These are phyloP conservation scores for Campoletis raptor DNA, from an alignment of 2,888 invertebrate species.

Conservation along the genomic window DNA sequence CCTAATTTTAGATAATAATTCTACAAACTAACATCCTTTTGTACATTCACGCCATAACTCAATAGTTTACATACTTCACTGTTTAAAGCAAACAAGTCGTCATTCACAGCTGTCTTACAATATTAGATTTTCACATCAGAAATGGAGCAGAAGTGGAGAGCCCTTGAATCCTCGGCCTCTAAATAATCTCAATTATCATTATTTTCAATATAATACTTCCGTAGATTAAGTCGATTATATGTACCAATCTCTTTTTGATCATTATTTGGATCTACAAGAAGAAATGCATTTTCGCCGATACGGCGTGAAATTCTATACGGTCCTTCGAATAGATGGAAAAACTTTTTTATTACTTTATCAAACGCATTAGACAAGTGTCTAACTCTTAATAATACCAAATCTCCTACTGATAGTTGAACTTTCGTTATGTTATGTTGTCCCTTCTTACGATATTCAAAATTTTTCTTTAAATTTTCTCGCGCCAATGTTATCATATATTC, in stretches of 20 bases:
- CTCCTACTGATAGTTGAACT: neutral
- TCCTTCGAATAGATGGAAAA: slow-evolving; percentile 34
- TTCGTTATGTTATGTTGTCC: neutral
- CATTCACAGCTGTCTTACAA: too few species aligned
- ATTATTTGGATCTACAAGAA: slow-evolving; percentile 3
- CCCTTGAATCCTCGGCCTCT: too few species aligned
- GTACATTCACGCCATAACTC: too few species aligned
- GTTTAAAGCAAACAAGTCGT: too few species aligned
- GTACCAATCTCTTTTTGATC: slow-evolving; percentile 13
- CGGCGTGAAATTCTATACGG: slow-evolving; percentile 5
- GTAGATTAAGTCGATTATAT: slow-evolving; percentile 32
- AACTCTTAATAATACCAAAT: slow-evolving; percentile 19
- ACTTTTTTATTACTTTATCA: slow-evolving; percentile 24
- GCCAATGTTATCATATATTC: slow-evolving; percentile 15
- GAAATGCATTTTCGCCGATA: slow-evolving; percentile 21
- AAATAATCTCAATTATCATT: neutral
- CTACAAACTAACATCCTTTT: too few species aligned
- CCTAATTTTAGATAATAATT: too few species aligned
- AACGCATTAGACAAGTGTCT: slow-evolving; percentile 22
- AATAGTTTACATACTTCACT: too few species aligned
- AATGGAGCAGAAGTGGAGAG: too few species aligned
- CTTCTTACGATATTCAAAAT: slow-evolving; percentile 21
- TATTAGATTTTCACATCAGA: too few species aligned
- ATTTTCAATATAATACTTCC: slow-evolving; percentile 27
- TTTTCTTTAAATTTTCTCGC: neutral